phyloP scores from a whole-genome alignment of 2,797 vertebrate species.

The Anomalospiza imberbis region DNA sequence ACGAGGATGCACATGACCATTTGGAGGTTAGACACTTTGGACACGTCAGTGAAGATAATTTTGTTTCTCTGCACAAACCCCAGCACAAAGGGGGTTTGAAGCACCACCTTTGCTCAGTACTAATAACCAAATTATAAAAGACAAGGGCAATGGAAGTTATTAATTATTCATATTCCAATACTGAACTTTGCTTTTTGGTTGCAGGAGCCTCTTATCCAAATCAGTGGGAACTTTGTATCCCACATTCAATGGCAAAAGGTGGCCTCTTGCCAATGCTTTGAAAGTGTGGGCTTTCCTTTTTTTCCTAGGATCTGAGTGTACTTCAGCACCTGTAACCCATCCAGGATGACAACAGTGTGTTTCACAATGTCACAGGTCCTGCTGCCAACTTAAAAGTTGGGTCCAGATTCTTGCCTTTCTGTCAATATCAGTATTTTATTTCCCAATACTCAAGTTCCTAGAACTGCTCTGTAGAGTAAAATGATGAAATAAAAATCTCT shows the following conservation, averaged over 20 bases:
- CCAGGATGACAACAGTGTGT: background rate
- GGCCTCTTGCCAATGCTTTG: background rate
- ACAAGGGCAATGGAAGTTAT: background rate
- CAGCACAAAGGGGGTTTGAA: background rate
- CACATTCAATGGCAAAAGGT: background rate
- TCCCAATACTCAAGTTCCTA: background rate
- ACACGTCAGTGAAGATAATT: background rate
- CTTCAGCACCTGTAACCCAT: background rate
- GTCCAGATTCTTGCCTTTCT: background rate
- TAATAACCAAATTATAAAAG: background rate
- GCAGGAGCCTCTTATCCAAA: background rate
- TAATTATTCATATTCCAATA: background rate
- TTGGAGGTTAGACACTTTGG: background rate
- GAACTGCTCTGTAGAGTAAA: background rate
- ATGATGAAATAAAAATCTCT: background rate
- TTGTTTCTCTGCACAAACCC: background rate
- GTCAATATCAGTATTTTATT: background rate
- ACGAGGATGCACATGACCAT: background rate
- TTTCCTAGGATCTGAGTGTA: background rate
- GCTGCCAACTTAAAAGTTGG: background rate
- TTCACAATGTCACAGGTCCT: background rate
- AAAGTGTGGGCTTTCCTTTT: background rate
- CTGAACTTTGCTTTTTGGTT: background rate
- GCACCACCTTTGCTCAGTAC: background rate
- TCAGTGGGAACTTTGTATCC: background rate